Base-by-base conservation (phyloP, 1,140 invertebrate genomes). In the Pogonomyrmex californicus region DNA sequence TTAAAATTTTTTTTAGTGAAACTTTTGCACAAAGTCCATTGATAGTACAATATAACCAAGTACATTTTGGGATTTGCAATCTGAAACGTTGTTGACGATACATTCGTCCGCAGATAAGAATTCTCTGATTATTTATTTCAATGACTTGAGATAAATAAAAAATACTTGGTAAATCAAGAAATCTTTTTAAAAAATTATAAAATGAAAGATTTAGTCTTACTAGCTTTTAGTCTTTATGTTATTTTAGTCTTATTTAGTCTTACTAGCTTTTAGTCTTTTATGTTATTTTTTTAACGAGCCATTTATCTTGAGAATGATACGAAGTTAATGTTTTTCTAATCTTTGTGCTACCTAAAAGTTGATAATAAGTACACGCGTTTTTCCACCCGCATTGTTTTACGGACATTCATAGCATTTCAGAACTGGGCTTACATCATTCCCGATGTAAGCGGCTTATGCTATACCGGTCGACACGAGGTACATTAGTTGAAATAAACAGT, bases 401-500 rank as follows among this genome's bases (percentile, higher is more conserved):
- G 65, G 49, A 60, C 33, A 62, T 62, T 62, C 30, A 12, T 79
- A 23, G 36, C 38, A 41, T 83, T 60, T 83, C 68, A 51, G 51
- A 47, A 58, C 6, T 44, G 12, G 23, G 33, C 17, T 82, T 81
- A 44, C 30, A 82, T 82, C 38, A 82, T 41, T 82, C 51, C 71
- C 54, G 38, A 70, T 47, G n/a, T 81, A 78, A 65, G 17, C 49
- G 1, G 36, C 62, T 79, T 38, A 56, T 36, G 7, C 23, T 49
- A 23, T 54, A 68, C 44, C 68, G 54, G 41, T 73, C 41, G 41
- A 47, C 79, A 62, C 12, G n/a, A 60, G 30, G 62, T 62, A 83
- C 47, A 47, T 82, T 75, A 83, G 68, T 47, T 49, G 41, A 83
- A 83, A 75, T 83, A 75, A 73, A 33, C n/a, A 70, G 79, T 62